These are phyloP conservation scores for Lepus timidus DNA, from an alignment of 2,113 vertebrate genomes.

Conservation along the genomic window DNA sequence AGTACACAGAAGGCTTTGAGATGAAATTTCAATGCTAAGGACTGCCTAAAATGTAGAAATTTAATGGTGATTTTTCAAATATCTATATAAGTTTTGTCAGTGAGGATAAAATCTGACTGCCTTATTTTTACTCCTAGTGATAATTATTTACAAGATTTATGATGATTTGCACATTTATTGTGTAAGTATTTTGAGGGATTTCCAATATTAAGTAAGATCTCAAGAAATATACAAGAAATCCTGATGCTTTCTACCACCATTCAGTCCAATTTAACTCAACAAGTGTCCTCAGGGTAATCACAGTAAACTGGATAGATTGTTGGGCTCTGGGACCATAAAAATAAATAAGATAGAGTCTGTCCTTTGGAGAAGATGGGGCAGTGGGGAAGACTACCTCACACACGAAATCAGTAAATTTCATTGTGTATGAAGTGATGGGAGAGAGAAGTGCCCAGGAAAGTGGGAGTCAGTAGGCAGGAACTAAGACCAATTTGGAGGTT, in stretches of 20 bases:
- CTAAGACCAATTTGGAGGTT: neutral
- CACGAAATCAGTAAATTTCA: neutral
- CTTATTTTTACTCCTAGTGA: neutral
- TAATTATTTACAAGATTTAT: neutral
- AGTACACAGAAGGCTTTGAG: neutral
- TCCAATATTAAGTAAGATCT: constrained; percentile 7
- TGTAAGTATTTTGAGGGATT: neutral
- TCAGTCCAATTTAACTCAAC: neutral
- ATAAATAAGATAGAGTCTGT: neutral
- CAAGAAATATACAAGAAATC: neutral
- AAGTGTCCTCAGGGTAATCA: neutral
- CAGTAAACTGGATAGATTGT: neutral
- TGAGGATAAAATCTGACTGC: neutral
- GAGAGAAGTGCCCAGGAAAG: neutral
- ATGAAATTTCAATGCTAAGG: constrained; percentile 35
- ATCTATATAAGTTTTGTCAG: neutral
- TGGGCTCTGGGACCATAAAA: neutral
- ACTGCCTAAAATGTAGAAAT: neutral
- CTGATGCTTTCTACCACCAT: neutral
- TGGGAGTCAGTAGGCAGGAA: neutral
- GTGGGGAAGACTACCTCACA: neutral
- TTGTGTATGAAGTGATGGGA: neutral
- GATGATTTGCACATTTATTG: neutral
- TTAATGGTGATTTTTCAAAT: neutral
- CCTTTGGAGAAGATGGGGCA: neutral